Base-by-base conservation (phyloP, 2,113 vertebrate species). In the Pseudorhombus dupliciocellatus region DNA sequence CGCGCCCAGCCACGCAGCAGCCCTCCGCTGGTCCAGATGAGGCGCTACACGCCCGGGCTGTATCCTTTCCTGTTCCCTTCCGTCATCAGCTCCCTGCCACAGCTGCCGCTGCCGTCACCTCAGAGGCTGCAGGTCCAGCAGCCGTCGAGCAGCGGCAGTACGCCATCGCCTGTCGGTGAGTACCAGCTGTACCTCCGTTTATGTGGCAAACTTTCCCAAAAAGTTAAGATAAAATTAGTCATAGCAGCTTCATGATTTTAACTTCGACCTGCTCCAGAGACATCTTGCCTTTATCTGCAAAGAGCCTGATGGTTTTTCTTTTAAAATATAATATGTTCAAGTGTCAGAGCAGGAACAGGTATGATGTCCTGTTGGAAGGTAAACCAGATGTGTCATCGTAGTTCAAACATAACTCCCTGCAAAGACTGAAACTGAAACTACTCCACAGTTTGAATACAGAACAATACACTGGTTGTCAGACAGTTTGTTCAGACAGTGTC, bases 51-150 rank as follows among this genome's bases (percentile, higher is more conserved):
- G 16, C 89, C 95, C 0, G 88, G 94, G 0, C 92, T 95, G 44
- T 98, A 97, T 73, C 96, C 96, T 0, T 93, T 97, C 57, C 94
- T 98, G 54, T 97, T 97, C 77, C 96, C 96, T 10, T 95, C 96
- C 0, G 95, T 98, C 90, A 96, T 98, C 44, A 91, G 96, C 84
- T 95, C 96, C 52, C 94, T 97, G 69, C 91, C 96, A 0, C 89
- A 95, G 70, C 95, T 96, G 73, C 88, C 84, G 11, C 85, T 86
- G 0, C 80, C 86, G 24, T 91, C 95, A 0, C 94, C 95, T 11
- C 95, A 94, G 59, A 93, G 94, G 57, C 92, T 95, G 37, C 95
- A 95, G 24, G 87, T 93, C 48, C 95, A 94, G 57, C 87, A 93
- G 40, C 93, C 95, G 1, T 92, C 94, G 0, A 96, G 94, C 18